Base-by-base conservation (phyloP, 2,113 vertebrate species). In the Mobula birostris region DNA sequence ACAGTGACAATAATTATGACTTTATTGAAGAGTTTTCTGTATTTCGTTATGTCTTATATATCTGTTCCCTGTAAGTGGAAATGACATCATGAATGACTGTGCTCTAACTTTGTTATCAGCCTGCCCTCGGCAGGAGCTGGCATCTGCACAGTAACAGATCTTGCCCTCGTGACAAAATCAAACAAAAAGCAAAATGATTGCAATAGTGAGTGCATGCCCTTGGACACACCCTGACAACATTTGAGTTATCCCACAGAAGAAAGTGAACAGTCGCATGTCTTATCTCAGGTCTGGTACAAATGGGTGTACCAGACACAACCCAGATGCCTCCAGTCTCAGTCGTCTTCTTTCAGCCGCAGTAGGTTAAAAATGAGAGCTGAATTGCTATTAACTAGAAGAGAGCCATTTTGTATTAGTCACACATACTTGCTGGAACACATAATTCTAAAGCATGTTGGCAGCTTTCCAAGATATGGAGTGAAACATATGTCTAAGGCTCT, bases 351-450 rank as follows among this genome's bases (percentile, higher is more conserved):
- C 2, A 40, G 24, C 40, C 56, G 36, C 48, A 93, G n/a, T 36
- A 19, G 21, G 9, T 56, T 76, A 17, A 29, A 15, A 91, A 32
- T 21, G 27, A 24, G 32, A 36, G 36, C 19, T 93, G 61, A 29
- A 21, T 88, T 21, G 85, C 85, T 63, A 61, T 61, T 56, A 74
- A 74, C 32, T 36, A 93, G 68, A 93, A 93, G 32, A 74, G 17
- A 74, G 36, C 90, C 36, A 29, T 93, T 90, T 74, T 93, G 40
- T 29, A 56, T 93, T 93, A 93, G 70, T 93, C 91, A 93, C 40
- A 40, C 24, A 40, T 93, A 93, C 91, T 93, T 93, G 91, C 68
- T 70, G 72, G 70, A 29, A 93, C 68, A 93, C 4, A 5, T 14
- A 48, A 93, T 74, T 93, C 21, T 74, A 29, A 32, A 93, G 68